Evolutionary conservation across 2,113 vertebrate genomes (phyloP).

Genomic region (Pseudorasbora parva): DNA sequence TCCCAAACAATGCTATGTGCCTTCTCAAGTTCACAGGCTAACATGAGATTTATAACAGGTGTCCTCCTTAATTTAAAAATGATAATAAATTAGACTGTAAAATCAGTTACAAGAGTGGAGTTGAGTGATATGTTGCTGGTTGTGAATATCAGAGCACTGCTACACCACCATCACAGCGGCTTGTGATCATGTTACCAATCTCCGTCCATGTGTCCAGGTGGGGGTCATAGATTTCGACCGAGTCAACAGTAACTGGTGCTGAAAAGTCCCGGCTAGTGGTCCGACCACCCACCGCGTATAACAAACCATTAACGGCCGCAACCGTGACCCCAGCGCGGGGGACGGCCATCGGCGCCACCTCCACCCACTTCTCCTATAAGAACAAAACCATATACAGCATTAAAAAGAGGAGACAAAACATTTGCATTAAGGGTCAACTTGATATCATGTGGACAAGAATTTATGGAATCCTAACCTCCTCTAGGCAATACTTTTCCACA

Average conservation of each 20-base stretch:
- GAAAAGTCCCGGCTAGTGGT: constrained; percentile 90
- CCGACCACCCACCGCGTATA: constrained; percentile 90
- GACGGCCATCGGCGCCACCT: constrained; percentile 90
- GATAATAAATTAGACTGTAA: background rate
- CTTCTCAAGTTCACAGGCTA: background rate
- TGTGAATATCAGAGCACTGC: constrained; percentile 83
- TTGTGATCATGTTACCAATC: constrained; percentile 97
- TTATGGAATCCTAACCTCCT: constrained; percentile 80
- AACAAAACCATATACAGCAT: background rate
- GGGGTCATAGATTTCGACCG: constrained; percentile 96
- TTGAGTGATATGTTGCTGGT: background rate
- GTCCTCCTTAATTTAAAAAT: background rate
- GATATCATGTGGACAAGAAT: too few species aligned
- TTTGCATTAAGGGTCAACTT: background rate
- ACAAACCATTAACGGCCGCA: constrained; percentile 89
- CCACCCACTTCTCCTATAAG: constrained; percentile 91
- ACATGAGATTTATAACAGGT: background rate
- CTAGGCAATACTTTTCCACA: constrained; percentile 94
- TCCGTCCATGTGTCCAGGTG: constrained; percentile 94
- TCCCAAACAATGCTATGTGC: background rate
- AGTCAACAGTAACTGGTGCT: constrained; percentile 92
- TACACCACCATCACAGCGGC: constrained; percentile 92
- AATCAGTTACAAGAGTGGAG: background rate
- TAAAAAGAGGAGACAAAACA: background rate
- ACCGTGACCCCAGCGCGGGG: constrained; percentile 91